phyloP scores from a whole-genome alignment of 2,113 vertebrate genomes.

The Cebus imitator region DNA sequence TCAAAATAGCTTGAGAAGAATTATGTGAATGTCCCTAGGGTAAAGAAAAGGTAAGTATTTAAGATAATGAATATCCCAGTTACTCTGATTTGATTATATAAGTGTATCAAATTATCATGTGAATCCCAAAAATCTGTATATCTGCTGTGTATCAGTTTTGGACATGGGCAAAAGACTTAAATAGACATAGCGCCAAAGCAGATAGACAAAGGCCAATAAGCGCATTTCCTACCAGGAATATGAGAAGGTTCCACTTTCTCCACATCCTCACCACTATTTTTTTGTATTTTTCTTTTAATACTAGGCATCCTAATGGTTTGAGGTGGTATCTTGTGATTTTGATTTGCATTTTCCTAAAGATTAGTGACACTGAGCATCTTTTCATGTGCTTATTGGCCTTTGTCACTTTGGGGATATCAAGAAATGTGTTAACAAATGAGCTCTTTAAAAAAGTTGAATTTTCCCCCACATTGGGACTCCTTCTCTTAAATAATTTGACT shows the following conservation, averaged over 20 bases:
- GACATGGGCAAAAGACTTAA: background rate
- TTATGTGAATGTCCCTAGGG: background rate
- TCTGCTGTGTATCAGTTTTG: background rate
- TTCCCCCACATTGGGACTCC: background rate
- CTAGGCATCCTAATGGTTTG: no score
- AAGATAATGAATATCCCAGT: background rate
- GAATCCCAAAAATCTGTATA: background rate
- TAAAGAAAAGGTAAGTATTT: background rate
- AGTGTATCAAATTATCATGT: background rate
- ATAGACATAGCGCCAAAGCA: background rate
- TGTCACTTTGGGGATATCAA: no score
- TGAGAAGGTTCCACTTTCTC: no score
- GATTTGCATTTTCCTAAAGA: no score
- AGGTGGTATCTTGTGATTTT: no score
- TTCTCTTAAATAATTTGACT: background rate
- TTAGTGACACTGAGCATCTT: no score
- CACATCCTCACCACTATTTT: no score
- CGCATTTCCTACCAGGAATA: no score
- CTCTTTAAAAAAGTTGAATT: background rate
- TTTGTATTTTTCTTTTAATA: no score
- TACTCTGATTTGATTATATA: background rate
- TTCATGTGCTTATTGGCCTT: no score
- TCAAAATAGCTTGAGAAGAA: background rate
- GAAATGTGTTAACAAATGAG: background rate
- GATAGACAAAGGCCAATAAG: background rate